A percentile compares a stretch with the other conserved stretches of the same genome.
These are phyloP conservation scores for Metallyticus violacea DNA, from an alignment of 2,888 invertebrate genomes.

Conservation along the genomic window DNA sequence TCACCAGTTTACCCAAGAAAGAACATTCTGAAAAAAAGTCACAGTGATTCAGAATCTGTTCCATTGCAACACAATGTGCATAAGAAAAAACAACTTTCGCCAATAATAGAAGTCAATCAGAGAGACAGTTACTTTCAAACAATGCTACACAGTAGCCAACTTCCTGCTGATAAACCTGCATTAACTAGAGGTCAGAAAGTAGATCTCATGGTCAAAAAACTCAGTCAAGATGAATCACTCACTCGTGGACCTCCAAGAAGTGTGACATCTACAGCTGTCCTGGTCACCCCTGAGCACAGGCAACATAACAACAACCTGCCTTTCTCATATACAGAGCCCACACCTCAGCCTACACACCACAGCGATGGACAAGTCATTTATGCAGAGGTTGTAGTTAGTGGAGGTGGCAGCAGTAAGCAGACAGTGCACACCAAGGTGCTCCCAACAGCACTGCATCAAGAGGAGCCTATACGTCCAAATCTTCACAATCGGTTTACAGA, in stretches of 20 bases:
- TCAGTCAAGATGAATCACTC: slow-evolving; percentile 48
- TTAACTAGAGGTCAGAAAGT: slow-evolving; percentile 68
- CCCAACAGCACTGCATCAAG: slow-evolving; percentile 38
- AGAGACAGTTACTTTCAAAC: slow-evolving; percentile 63
- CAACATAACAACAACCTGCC: slow-evolving; percentile 72
- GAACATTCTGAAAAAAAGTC: slow-evolving; percentile 48
- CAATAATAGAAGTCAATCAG: slow-evolving; percentile 74
- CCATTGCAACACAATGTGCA: neutral
- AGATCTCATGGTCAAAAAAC: slow-evolving; percentile 70
- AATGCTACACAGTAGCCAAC: slow-evolving; percentile 43
- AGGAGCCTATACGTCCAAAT: slow-evolving; percentile 51
- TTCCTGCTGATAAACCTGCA: slow-evolving; percentile 22
- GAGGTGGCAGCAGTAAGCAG: slow-evolving; percentile 44
- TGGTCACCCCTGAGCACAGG: slow-evolving; percentile 58
- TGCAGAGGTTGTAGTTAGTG: slow-evolving; percentile 63
- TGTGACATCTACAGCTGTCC: slow-evolving; percentile 20
- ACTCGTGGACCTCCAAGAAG: slow-evolving; percentile 25
- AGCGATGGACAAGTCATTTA: slow-evolving; percentile 60
- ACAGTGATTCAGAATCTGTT: slow-evolving; percentile 40
- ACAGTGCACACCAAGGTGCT: slow-evolving; percentile 54
- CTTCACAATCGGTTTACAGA: neutral
- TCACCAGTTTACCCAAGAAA: slow-evolving; percentile 11
- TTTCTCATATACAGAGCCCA: slow-evolving; percentile 70
- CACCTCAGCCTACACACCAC: slow-evolving; percentile 9
- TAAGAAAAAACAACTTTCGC: slow-evolving; percentile 69